phyloP scores from a whole-genome alignment of 2,888 invertebrate genomes.

The Hypomecis punctinalis region DNA sequence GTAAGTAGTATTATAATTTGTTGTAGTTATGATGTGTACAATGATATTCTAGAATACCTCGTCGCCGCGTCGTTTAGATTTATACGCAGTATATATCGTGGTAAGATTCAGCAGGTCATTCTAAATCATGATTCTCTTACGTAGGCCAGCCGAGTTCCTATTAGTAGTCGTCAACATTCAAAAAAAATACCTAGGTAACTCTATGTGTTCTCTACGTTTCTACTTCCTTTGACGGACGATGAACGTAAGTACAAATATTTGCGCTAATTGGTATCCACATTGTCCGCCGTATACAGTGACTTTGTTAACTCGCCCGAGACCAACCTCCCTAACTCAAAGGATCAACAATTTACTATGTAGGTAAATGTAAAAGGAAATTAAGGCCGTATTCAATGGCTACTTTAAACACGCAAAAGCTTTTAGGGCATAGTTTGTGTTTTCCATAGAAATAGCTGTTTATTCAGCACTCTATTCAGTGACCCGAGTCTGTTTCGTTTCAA shows the following conservation, averaged over 20 bases:
- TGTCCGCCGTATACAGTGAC: too few species aligned
- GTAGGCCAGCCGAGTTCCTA: too few species aligned
- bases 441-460: conserved; percentile 22
- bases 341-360: conserved; percentile 2
- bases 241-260: neutral
- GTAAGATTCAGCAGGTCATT: too few species aligned
- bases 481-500: conserved; percentile 17
- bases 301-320: neutral
- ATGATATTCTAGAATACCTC: too few species aligned
- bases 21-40: too few species aligned
- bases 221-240: neutral
- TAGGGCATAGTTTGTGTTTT: conserved; percentile 7
- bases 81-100: too few species aligned
- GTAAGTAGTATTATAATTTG: too few species aligned
- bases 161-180: too few species aligned
- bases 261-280: conserved; percentile 7
- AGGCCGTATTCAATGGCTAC: conserved; percentile 4
- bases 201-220: neutral
- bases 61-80: too few species aligned
- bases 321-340: conserved; percentile 3
- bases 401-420: conserved; percentile 11
- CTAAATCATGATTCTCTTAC: too few species aligned
- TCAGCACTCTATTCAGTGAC: conserved; percentile 13
- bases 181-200: too few species aligned
- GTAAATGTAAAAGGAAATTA: conserved; percentile 3